phyloP scores from a whole-genome alignment of 2,888 invertebrate species.

The Tiliacea citrago region DNA sequence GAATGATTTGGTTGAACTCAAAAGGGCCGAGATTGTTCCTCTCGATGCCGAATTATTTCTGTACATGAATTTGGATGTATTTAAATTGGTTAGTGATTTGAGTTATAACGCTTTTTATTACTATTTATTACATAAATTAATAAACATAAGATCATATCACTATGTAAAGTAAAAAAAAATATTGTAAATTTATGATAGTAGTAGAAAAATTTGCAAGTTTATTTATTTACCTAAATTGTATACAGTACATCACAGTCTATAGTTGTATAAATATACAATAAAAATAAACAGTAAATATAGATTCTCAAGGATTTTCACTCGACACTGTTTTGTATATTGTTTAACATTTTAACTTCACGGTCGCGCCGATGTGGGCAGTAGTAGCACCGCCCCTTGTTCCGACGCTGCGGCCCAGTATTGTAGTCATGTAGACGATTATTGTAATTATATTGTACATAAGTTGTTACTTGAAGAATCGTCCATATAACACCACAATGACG shows the following conservation, averaged over 20 bases:
- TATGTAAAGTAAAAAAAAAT: conserved; percentile 67
- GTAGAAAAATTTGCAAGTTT: conserved; percentile 70
- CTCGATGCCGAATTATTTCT: conserved; percentile 81
- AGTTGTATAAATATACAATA: conserved; percentile 62
- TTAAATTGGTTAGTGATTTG: conserved; percentile 75
- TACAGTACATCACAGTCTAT: conserved; percentile 76
- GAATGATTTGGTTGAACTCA: conserved; percentile 48
- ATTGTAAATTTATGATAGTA: conserved; percentile 73
- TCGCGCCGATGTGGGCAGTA: conserved; percentile 10
- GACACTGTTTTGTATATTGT: conserved; percentile 55
- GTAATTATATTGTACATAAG: conserved; percentile 89
- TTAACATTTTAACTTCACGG: conserved; percentile 49
- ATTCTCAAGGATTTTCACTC: conserved; percentile 54
- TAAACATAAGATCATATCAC: conserved; percentile 80
- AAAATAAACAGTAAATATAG: conserved; percentile 43
- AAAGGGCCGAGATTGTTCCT: conserved; percentile 71
- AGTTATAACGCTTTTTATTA: conserved; percentile 69
- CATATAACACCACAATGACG: conserved; percentile 68
- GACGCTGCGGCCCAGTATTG: conserved; percentile 33
- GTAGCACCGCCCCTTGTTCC: neutral
- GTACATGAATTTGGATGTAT: conserved; percentile 64
- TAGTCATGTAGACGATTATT: conserved; percentile 75
- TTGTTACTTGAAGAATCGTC: conserved; percentile 84
- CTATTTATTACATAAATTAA: conserved; percentile 69
- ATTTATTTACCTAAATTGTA: conserved; percentile 69